These are phyloP conservation scores for Varanus komodoensis DNA, from an alignment of 2,113 vertebrate genomes.

Conservation along the genomic window DNA sequence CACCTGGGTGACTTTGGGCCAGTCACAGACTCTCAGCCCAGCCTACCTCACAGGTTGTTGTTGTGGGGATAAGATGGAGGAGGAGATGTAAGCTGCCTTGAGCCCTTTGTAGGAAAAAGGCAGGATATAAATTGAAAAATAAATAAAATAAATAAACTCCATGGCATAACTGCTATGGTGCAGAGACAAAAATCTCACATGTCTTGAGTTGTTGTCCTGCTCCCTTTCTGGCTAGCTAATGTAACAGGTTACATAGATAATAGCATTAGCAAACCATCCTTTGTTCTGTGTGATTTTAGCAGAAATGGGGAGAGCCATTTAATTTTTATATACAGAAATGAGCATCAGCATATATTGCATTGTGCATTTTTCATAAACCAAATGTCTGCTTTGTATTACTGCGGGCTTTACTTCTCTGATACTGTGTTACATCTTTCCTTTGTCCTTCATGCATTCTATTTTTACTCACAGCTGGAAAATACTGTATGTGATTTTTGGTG, in stretches of 20 bases:
- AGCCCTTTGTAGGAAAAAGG: no score
- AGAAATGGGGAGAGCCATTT: conserved; percentile 11
- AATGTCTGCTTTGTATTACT: neutral
- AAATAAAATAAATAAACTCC: no score
- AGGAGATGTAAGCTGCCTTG: no score
- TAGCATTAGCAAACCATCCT: neutral
- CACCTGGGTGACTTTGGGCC: no score
- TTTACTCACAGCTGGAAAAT: neutral
- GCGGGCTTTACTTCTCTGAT: conserved; percentile 11
- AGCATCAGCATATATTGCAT: conserved; percentile 57
- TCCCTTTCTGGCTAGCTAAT: neutral
- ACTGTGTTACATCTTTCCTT: neutral
- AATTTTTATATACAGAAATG: conserved; percentile 17
- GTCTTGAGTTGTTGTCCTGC: neutral
- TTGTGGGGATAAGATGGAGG: no score
- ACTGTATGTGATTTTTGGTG: neutral
- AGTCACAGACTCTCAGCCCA: no score
- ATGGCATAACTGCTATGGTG: no score
- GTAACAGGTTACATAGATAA: neutral
- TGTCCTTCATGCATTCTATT: conserved; percentile 29
- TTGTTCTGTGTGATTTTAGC: conserved; percentile 24
- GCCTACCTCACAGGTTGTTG: no score
- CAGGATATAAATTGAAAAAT: no score
- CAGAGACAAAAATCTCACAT: neutral
- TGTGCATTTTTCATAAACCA: conserved; percentile 45